Evolutionary conservation across 2,888 invertebrate species (phyloP).

Genomic region (Epistrophe eligans): DNA sequence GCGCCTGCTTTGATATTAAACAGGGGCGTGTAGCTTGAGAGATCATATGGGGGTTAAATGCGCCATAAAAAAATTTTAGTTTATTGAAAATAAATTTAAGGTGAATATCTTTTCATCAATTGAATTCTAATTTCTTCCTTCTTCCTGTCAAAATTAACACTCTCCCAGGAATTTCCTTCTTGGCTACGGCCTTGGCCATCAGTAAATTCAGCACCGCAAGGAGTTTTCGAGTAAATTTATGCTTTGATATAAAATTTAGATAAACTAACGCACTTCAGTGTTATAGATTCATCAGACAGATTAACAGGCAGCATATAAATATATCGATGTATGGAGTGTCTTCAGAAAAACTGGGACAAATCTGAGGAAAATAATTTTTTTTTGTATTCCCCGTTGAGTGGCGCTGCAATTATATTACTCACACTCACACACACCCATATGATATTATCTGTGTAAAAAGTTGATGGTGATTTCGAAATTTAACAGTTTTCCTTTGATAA

Average conservation of each 20-base stretch:
- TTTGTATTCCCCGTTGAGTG: conserved; percentile 8
- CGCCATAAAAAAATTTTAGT: not conserved
- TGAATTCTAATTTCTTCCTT: too few relatives aligned
- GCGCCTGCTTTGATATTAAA: not conserved
- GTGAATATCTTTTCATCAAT: too few relatives aligned
- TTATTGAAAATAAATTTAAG: too few relatives aligned
- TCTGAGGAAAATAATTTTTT: not conserved
- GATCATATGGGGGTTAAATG: not conserved
- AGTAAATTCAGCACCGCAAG: conserved; percentile 19
- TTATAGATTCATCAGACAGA: conserved; percentile 19
- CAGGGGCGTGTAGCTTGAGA: not conserved
- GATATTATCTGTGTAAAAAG: not conserved
- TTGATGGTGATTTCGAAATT: conserved; percentile 58
- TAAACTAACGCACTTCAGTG: conserved; percentile 43
- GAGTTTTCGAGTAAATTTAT: conserved; percentile 46
- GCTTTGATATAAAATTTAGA: conserved; percentile 60
- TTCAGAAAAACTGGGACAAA: conserved; percentile 17
- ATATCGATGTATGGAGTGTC: not conserved
- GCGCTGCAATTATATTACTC: conserved; percentile 43
- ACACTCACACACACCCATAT: not conserved
- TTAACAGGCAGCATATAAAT: not conserved
- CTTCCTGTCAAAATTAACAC: not conserved
- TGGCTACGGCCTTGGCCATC: not conserved
- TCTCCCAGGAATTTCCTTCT: not conserved
- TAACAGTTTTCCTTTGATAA: conserved; percentile 42